Base-by-base conservation (phyloP, 2,888 invertebrate genomes). In the Uloborus plumipes region DNA sequence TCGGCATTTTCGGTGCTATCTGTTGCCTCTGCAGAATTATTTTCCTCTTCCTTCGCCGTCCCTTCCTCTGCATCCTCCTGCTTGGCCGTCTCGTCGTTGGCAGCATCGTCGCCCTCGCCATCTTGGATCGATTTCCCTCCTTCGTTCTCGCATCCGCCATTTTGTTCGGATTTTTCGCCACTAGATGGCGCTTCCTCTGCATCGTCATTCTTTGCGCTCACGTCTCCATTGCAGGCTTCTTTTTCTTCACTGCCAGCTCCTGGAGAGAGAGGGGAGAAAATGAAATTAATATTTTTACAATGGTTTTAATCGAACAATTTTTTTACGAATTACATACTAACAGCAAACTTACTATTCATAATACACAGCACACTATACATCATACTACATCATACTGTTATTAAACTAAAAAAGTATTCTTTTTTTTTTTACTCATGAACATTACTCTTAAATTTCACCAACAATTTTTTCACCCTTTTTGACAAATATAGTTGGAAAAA, bases 141-240 rank as follows among this genome's bases (percentile, higher is more conserved):
- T 39, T 79, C 79, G 31, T 73, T 67, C 67, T 73, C 73, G 39
- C 51, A 61, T 61, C 79, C 79, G 79, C 79, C 79, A 79, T 79
- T 79, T 79, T 79, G 79, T 16, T 79, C 79, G 15, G 72, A 51
- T 39, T 67, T 67, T 53, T 73, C 73, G 2, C 55, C 79, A 26
- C 73, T 55, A 73, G 72, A 72, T 59, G 79, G 73, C 72, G 79
- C 67, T 6, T 50, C 72, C 11, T 59, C 67, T 6, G 51, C 62
- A 49, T 67, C 79, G 2, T 79, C 79, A 47, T 67, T 79, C 50
- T 73, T 79, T 16, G 64, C 64, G 49, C 26, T 49, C n/a, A 22
- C 67, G 47, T 73, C 67, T 16, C 79, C 79, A 61, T 79, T 79
- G 67, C 79, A 79, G 39, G 79, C 73, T 20, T 79, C 78, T 58